Conservation (phyloP, 2,888 invertebrate species). For the Drosophila eohydei region DNA sequence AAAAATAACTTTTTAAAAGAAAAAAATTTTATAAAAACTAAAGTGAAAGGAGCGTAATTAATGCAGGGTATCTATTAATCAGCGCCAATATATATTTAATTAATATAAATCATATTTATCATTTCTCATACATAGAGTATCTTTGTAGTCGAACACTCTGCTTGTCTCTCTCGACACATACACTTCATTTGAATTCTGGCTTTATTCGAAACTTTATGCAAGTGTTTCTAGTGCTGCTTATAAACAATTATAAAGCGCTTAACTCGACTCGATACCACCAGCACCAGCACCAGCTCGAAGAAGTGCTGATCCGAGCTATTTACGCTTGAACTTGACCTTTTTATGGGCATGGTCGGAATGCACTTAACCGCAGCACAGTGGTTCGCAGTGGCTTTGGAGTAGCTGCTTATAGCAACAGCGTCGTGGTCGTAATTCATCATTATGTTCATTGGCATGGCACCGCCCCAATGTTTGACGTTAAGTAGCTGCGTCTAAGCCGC, state of each 20-base stretch:
- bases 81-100: background rate
- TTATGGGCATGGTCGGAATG: slow-evolving; percentile 34
- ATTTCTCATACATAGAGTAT: background rate
- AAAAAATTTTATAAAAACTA: too few species aligned
- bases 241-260: slow-evolving; percentile 51
- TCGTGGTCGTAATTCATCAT: slow-evolving; percentile 35
- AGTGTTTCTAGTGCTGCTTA: slow-evolving; percentile 37
- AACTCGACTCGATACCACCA: slow-evolving; percentile 21
- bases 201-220: slow-evolving; percentile 13
- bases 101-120: background rate
- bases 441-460: slow-evolving; percentile 38
- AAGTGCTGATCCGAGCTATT: slow-evolving; percentile 39
- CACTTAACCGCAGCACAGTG: slow-evolving; percentile 46
- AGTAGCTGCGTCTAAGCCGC: slow-evolving; percentile 63
- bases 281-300: slow-evolving; percentile 7
- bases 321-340: slow-evolving; percentile 64
- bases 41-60: background rate
- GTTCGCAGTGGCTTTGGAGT: slow-evolving; percentile 21
- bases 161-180: background rate
- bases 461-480: slow-evolving; percentile 42
- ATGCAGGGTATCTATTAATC: background rate
- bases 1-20: too few species aligned
- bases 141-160: background rate
- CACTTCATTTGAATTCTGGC: background rate
- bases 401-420: slow-evolving; percentile 37